phyloP scores from a whole-genome alignment of 2,797 vertebrate genomes.

The Staurois parvus region DNA sequence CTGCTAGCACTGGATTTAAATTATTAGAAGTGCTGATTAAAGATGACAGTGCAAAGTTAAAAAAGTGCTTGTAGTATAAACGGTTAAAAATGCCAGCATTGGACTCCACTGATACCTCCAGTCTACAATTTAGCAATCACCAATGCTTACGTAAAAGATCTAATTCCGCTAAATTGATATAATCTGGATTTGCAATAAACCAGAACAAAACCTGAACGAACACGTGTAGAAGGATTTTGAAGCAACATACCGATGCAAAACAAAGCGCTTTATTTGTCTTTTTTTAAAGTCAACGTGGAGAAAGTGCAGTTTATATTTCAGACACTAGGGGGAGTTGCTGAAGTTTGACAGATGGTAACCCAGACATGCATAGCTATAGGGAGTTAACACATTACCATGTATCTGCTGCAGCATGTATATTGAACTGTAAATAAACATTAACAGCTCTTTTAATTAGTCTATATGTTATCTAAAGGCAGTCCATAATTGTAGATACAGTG shows the following conservation, averaged over 20 bases:
- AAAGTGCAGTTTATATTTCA: neutral
- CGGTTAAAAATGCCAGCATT: neutral
- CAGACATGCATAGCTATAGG: neutral
- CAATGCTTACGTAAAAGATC: no score
- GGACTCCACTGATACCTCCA: no score
- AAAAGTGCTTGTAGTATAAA: neutral
- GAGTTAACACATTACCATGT: neutral
- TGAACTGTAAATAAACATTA: slow-evolving; percentile 25
- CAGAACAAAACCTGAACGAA: neutral
- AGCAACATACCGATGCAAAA: neutral
- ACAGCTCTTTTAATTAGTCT: neutral
- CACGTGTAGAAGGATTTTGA: neutral
- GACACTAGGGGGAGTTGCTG: slow-evolving; percentile 24
- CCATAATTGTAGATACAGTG: neutral
- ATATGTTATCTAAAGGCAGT: neutral
- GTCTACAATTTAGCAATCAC: no score
- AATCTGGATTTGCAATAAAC: neutral
- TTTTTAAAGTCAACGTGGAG: neutral
- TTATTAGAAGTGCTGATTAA: no score
- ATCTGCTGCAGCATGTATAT: neutral
- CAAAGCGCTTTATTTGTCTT: neutral
- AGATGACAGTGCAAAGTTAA: no score
- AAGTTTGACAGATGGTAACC: neutral
- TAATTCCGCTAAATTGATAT: neutral
- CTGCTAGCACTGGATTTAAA: no score